phyloP scores from a whole-genome alignment of 2,797 vertebrate species.

The Psittacula derbiana region DNA sequence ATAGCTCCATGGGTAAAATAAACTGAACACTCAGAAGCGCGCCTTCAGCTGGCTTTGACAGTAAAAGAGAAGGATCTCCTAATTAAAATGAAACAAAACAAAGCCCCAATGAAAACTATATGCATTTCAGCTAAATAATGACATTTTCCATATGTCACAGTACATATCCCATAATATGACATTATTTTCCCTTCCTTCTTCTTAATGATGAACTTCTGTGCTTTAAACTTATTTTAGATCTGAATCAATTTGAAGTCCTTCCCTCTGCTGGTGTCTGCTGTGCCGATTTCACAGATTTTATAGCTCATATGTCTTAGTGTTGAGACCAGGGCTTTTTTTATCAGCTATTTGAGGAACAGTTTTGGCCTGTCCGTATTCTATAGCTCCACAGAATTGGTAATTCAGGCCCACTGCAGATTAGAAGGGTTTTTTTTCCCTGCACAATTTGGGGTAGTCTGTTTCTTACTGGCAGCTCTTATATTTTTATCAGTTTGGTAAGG shows the following conservation, averaged over 20 bases:
- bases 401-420: background rate
- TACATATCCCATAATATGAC: background rate
- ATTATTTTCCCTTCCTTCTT: background rate
- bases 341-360: background rate
- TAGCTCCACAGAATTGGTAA: background rate
- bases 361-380: background rate
- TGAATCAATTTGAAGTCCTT: constrained; percentile 6
- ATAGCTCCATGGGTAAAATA: too few relatives aligned
- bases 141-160: background rate
- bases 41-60: too few relatives aligned
- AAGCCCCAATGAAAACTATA: background rate
- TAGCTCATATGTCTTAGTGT: background rate
- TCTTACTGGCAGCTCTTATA: background rate
- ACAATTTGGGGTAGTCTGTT: background rate
- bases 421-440: background rate
- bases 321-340: background rate
- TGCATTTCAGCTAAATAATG: background rate
- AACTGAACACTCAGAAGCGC: too few relatives aligned
- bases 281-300: background rate
- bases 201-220: background rate
- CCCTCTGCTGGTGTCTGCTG: background rate
- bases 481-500: constrained; percentile 17
- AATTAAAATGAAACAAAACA: background rate
- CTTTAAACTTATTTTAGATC: background rate
- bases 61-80: too few relatives aligned